Conservation (phyloP, 2,113 vertebrate genomes). For the Vireo altiloquus region DNA sequence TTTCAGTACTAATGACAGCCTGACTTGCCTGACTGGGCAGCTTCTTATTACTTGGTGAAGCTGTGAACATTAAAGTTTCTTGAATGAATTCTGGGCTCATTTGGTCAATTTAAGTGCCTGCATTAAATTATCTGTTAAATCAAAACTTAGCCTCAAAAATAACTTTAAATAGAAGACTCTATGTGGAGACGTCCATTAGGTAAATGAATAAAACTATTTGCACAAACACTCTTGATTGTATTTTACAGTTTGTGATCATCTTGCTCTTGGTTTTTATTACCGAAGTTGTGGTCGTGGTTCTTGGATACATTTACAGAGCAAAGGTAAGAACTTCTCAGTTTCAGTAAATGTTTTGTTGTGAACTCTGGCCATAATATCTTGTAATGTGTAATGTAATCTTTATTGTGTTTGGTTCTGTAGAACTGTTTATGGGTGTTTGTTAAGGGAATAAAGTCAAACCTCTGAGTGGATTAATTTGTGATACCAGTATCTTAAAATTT, state of each 20-base stretch:
- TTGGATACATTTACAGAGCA: constrained; percentile 96
- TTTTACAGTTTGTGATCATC: constrained; percentile 92
- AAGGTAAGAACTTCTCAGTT: constrained; percentile 77
- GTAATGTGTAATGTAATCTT: neutral
- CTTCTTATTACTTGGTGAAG: neutral
- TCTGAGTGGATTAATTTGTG: neutral
- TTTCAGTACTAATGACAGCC: neutral
- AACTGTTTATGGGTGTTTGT: neutral
- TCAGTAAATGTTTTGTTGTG: neutral
- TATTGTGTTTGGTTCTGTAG: neutral
- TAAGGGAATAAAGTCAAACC: neutral
- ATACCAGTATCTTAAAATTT: neutral
- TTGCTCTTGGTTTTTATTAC: constrained; percentile 94
- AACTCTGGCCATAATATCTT: neutral
- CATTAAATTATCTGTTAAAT: neutral
- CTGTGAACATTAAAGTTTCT: neutral
- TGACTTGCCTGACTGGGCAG: neutral
- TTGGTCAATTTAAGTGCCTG: neutral
- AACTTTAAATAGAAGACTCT: neutral
- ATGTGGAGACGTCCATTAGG: neutral
- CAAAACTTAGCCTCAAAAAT: neutral
- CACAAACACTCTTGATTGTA: neutral
- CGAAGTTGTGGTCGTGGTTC: constrained; percentile 93
- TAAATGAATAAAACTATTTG: neutral
- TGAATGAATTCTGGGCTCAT: neutral